These are phyloP conservation scores for Acrobasis suavella DNA, from an alignment of 2,888 invertebrate genomes.

Conservation along the genomic window DNA sequence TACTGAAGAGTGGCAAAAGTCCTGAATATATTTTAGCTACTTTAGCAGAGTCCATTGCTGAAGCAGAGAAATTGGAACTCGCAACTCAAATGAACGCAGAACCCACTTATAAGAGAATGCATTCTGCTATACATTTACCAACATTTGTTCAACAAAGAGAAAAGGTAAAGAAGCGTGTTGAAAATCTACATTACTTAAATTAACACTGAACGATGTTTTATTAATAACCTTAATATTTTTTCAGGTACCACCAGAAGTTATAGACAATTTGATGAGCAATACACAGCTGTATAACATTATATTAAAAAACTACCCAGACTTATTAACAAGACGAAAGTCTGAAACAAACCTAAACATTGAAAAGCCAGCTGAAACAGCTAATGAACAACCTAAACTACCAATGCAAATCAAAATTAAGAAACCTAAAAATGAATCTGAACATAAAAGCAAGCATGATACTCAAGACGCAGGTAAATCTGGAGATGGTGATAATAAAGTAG, in stretches of 20 bases:
- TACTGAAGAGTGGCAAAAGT: slow-evolving; percentile 86
- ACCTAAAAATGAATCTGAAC: slow-evolving; percentile 36
- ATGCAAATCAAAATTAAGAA: slow-evolving; percentile 52
- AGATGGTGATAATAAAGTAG: slow-evolving; percentile 30
- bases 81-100: slow-evolving; percentile 73
- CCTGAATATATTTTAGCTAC: slow-evolving; percentile 85
- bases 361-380: slow-evolving; percentile 31
- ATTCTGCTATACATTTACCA: slow-evolving; percentile 89
- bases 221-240: slow-evolving; percentile 31
- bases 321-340: slow-evolving; percentile 83
- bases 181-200: too few species aligned
- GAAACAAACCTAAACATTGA: slow-evolving; percentile 78
- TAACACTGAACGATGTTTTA: too few species aligned
- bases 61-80: slow-evolving; percentile 69
- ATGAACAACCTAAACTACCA: slow-evolving; percentile 58
- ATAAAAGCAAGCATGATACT: slow-evolving; percentile 33
- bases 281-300: slow-evolving; percentile 86
- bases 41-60: slow-evolving; percentile 80
- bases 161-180: slow-evolving; percentile 68
- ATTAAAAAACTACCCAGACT: slow-evolving; percentile 86
- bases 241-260: slow-evolving; percentile 87
- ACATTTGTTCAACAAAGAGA: slow-evolving; percentile 89
- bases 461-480: slow-evolving; percentile 33
- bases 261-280: slow-evolving; percentile 85
- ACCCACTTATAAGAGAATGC: slow-evolving; percentile 62